Conservation (phyloP, 2,113 vertebrate genomes). For the Pogona vitticeps region DNA sequence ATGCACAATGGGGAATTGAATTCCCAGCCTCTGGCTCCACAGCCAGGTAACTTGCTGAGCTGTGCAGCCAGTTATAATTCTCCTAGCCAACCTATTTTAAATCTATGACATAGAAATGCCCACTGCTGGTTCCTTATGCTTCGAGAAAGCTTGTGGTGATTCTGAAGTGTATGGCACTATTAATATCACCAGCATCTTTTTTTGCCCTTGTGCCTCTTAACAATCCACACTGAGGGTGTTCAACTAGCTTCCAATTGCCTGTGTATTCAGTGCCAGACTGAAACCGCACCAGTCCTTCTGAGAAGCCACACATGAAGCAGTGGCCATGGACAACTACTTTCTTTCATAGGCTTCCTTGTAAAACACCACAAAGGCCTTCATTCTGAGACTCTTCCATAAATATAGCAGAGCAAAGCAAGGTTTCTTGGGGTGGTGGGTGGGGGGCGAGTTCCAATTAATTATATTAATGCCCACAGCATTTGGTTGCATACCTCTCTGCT, state of each 20-base stretch:
- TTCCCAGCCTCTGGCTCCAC: too few species aligned
- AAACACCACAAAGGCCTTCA: slow-evolving; percentile 40
- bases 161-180: neutral
- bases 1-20: too few species aligned
- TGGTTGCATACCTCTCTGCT: slow-evolving; percentile 49
- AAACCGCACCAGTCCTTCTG: slow-evolving; percentile 3
- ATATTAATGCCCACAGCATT: slow-evolving; percentile 56
- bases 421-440: neutral
- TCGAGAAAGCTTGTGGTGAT: neutral
- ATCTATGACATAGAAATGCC: neutral
- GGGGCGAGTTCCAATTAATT: slow-evolving; percentile 48
- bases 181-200: neutral
- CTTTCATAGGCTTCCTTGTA: slow-evolving; percentile 30
- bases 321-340: slow-evolving; percentile 42
- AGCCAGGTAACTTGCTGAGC: too few species aligned
- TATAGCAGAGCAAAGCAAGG: slow-evolving; percentile 28
- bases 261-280: neutral
- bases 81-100: neutral
- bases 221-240: neutral
- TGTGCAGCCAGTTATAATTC: too few species aligned
- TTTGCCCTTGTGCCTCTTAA: neutral
- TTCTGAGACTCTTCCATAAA: slow-evolving; percentile 49
- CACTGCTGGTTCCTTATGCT: neutral
- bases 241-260: neutral
- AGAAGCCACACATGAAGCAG: slow-evolving; percentile 7